phyloP scores from a whole-genome alignment of 2,888 invertebrate species.

The Clistopyga incitator region DNA sequence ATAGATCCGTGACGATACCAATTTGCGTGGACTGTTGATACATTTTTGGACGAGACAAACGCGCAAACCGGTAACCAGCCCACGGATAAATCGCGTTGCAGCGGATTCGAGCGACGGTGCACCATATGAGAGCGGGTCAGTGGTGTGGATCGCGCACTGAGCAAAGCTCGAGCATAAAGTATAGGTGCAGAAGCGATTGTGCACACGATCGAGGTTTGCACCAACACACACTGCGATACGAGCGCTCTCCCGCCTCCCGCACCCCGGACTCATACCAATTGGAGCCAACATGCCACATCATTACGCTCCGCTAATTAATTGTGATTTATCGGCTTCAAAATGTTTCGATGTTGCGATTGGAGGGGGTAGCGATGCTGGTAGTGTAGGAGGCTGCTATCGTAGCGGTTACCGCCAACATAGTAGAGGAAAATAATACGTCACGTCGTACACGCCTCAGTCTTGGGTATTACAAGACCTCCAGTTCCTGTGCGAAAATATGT shows the following conservation, averaged over 20 bases:
- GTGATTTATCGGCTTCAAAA: conserved; percentile 83
- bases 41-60: conserved; percentile 39
- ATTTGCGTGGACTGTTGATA: neutral
- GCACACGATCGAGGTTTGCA: conserved; percentile 47
- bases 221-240: conserved; percentile 23
- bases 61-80: conserved; percentile 18
- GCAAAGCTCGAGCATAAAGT: conserved; percentile 6
- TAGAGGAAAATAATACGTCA: conserved; percentile 52
- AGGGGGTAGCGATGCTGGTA: conserved; percentile 19
- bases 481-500: neutral
- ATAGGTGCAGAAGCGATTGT: conserved; percentile 63
- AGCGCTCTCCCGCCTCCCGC: conserved; percentile 53
- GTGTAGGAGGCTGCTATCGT: neutral
- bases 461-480: neutral
- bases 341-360: conserved; percentile 64
- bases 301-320: conserved; percentile 84
- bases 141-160: neutral
- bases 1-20: neutral
- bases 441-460: neutral
- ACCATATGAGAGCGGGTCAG: conserved; percentile 12
- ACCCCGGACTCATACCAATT: conserved; percentile 79
- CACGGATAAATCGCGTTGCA: conserved; percentile 49
- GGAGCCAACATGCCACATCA: conserved; percentile 83
- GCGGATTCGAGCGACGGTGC: conserved; percentile 15
- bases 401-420: conserved; percentile 44